These are phyloP conservation scores for Pangasius mekongensis DNA, from an alignment of 2,797 vertebrate species.

Conservation along the genomic window DNA sequence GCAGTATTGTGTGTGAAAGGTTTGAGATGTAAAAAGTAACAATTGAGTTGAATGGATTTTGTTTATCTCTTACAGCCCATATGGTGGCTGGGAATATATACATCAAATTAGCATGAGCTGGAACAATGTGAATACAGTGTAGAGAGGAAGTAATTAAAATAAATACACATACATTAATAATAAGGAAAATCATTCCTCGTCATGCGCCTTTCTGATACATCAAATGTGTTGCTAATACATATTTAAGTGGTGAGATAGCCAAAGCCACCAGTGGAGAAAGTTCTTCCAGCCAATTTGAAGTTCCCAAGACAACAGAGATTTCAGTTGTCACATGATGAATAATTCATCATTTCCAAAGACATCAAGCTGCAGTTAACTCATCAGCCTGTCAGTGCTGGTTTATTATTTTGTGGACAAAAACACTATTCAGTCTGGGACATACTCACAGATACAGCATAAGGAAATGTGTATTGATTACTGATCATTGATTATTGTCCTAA, in stretches of 20 bases:
- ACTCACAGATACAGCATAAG: not conserved
- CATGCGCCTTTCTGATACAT: not conserved
- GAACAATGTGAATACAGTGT: not conserved
- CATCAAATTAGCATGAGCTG: not conserved
- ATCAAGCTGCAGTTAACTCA: slow-evolving; percentile 6
- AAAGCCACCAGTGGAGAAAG: slow-evolving; percentile 1
- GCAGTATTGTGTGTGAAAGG: not conserved
- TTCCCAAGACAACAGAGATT: slow-evolving; percentile 60
- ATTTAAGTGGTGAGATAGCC: not conserved
- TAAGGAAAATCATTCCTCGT: not conserved
- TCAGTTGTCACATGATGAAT: slow-evolving; percentile 49
- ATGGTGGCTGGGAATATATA: not conserved
- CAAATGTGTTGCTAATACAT: not conserved
- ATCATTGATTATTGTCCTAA: not conserved
- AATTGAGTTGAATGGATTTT: not conserved
- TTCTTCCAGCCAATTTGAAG: slow-evolving; percentile 44
- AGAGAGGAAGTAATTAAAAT: not conserved
- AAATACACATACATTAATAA: not conserved
- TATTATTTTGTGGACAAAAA: not conserved
- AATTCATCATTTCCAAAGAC: slow-evolving; percentile 1
- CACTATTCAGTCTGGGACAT: not conserved
- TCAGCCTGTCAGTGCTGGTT: not conserved
- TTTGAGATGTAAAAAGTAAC: not conserved
- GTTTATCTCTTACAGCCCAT: not conserved
- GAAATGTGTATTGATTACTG: not conserved